Percentiles rank a stretch among this genome's conserved stretches.
Conservation (phyloP, 2,888 invertebrate species). For the Drosophila demipolita region DNA sequence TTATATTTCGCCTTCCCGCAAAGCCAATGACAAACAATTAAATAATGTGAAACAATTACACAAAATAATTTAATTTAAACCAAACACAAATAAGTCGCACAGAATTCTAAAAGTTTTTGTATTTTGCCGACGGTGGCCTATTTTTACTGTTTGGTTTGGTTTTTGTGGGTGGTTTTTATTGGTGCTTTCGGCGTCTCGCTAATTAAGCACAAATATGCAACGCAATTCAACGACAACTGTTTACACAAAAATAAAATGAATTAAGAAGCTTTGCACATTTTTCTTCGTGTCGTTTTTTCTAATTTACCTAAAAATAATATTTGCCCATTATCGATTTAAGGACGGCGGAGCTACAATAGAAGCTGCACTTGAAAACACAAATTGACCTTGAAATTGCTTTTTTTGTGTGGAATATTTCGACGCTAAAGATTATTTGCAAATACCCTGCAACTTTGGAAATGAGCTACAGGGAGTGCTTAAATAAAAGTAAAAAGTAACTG, state of each 20-base stretch:
- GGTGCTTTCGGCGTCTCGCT: constrained; percentile 17
- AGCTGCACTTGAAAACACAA: constrained; percentile 49
- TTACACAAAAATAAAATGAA: constrained; percentile 8
- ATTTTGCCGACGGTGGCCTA: constrained; percentile 27
- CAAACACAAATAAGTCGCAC: constrained; percentile 8
- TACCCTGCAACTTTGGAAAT: constrained; percentile 7
- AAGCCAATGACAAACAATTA: constrained; percentile 56
- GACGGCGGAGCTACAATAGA: constrained; percentile 25
- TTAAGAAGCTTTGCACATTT: constrained; percentile 41
- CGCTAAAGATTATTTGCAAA: constrained; percentile 22
- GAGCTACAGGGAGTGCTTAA: not conserved
- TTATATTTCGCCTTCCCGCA: constrained; percentile 15
- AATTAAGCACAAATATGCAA: constrained; percentile 52
- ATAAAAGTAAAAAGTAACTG: not conserved
- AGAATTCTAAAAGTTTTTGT: constrained; percentile 35
- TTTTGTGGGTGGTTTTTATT: constrained; percentile 3
- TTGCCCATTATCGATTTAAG: constrained; percentile 34
- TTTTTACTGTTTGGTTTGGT: constrained; percentile 11
- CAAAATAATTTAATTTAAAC: constrained; percentile 35
- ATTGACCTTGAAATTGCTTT: constrained; percentile 55
- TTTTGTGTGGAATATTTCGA: constrained; percentile 11
- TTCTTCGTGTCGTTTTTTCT: constrained; percentile 23
- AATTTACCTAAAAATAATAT: constrained; percentile 23
- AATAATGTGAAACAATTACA: constrained; percentile 43
- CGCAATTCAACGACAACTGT: constrained; percentile 33